Conservation (phyloP, 2,888 invertebrate species). For the Eurois occulta region DNA sequence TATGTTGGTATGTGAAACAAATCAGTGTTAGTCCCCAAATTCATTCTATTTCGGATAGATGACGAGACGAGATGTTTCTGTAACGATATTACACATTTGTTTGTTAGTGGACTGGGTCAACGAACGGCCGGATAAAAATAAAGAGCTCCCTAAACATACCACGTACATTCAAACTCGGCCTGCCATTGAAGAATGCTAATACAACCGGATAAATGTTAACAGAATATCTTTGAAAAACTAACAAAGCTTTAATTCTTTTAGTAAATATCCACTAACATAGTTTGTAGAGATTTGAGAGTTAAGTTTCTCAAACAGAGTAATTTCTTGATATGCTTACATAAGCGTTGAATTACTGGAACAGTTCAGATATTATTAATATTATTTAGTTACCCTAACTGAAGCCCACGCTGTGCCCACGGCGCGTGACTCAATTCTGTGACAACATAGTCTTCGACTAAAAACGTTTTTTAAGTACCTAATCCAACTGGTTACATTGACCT, state of each 20-base stretch:
- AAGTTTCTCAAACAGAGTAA: not conserved
- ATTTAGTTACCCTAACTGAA: slow-evolving; percentile 5
- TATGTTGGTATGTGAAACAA: not conserved
- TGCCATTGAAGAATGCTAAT: slow-evolving; percentile 47
- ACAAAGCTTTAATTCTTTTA: not conserved
- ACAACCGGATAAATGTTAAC: slow-evolving; percentile 30
- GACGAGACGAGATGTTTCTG: slow-evolving; percentile 57
- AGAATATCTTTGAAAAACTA: slow-evolving; percentile 11
- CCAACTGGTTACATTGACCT: slow-evolving; percentile 16
- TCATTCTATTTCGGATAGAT: slow-evolving; percentile 40
- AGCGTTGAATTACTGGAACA: not conserved
- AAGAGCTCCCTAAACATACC: slow-evolving; percentile 77
- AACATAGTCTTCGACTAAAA: slow-evolving; percentile 17
- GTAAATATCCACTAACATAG: not conserved
- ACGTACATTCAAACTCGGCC: slow-evolving; percentile 58
- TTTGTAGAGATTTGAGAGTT: no score
- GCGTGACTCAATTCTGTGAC: slow-evolving; percentile 16
- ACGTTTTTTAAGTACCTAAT: not conserved
- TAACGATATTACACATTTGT: slow-evolving; percentile 66
- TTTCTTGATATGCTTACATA: not conserved
- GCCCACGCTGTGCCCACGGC: slow-evolving; percentile 10
- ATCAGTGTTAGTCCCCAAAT: slow-evolving; percentile 34
- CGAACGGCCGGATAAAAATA: slow-evolving; percentile 80
- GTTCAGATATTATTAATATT: not conserved
- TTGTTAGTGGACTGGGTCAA: slow-evolving; percentile 73